Evolutionary conservation across 2,888 invertebrate species (phyloP), one percentile per base, ranked within the genome.

Genomic region (Euplagia quadripunctaria): DNA sequence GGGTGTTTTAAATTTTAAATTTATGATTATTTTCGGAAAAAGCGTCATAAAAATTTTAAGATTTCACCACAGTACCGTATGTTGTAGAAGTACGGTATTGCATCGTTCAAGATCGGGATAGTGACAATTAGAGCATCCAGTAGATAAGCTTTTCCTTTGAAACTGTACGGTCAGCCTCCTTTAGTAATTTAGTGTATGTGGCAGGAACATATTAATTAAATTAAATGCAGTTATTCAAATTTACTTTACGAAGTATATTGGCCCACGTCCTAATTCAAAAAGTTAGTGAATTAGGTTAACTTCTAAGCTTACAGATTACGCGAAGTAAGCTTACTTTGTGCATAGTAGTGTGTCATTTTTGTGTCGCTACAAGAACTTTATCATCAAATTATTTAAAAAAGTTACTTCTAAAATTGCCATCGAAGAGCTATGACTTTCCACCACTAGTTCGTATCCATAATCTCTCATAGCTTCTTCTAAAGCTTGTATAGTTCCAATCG

Each of bases 341-440:
- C 11, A 4, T 8, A 58, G 9, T 58, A 46, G 6, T 46, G 9
- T 58, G 12, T 58, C 4, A 11, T n/a, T 17, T n/a, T 9, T 20
- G 4, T 4, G 12, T 46, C 46, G 9, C 20, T 6, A 7, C 20
- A 65, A 43, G 11, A 43, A 12, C 4, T 31, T 31, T 31, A 31
- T 31, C 31, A 14, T 4, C 16, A 58, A 52, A 68, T n/a, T 49
- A 12, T 11, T 20, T 16, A n/a, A 42, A 65, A 46, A 14, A 79
- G 83, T 86, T 86, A 97, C 97, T 94, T 97, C 97, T 64, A 98
- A 92, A 89, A 97, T 97, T 77, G 97, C 96, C 81, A 97, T 92
- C 0, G 97, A 97, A 0, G 97, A 97, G 85, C 97, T 97, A 86
- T 97, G 97, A 72, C 96, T 96, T 89, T 98, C 98, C 49, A 98